Evolutionary conservation across 1,140 invertebrate species (phyloP).

Genomic region (Lepidurus apus): DNA sequence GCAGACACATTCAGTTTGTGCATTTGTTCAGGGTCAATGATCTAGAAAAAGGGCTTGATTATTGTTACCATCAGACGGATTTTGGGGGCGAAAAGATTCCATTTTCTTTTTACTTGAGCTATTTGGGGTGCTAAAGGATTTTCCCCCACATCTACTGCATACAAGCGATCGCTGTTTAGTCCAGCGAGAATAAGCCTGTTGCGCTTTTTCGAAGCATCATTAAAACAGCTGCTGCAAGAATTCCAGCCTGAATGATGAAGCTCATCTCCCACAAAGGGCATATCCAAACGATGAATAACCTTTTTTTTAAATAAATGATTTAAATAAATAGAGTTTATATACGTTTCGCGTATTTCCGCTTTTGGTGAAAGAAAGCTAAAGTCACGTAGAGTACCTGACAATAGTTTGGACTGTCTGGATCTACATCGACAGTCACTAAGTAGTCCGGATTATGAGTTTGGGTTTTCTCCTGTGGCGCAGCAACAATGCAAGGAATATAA

Average conservation of each 20-base stretch:
- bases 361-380: slow-evolving; percentile 29
- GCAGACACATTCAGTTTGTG: slow-evolving; percentile 66
- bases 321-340: slow-evolving; percentile 31
- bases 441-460: slow-evolving; percentile 66
- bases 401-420: slow-evolving; percentile 79
- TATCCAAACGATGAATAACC: slow-evolving; percentile 79
- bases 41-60: slow-evolving; percentile 40
- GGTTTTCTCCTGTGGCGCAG: slow-evolving; percentile 52
- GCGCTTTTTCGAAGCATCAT: slow-evolving; percentile 57
- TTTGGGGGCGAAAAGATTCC: too few species aligned
- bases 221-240: slow-evolving; percentile 83
- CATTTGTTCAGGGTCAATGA: slow-evolving; percentile 59
- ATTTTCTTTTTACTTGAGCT: slow-evolving; percentile 51
- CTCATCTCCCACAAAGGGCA: slow-evolving; percentile 76
- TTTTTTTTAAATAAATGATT: slow-evolving; percentile 49
- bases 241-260: slow-evolving; percentile 96
- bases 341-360: neutral
- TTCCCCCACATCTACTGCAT: slow-evolving; percentile 72
- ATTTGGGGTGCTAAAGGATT: slow-evolving; percentile 60
- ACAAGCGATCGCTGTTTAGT: slow-evolving; percentile 75
- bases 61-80: too few species aligned
- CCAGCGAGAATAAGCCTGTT: slow-evolving; percentile 76
- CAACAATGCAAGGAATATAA: slow-evolving; percentile 77
- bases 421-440: slow-evolving; percentile 82
- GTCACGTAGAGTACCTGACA: slow-evolving; percentile 57